Evolutionary conservation across 2,797 vertebrate species (phyloP), one percentile per base, ranked within the genome.

Genomic region (Toxotes lorentzi): DNA sequence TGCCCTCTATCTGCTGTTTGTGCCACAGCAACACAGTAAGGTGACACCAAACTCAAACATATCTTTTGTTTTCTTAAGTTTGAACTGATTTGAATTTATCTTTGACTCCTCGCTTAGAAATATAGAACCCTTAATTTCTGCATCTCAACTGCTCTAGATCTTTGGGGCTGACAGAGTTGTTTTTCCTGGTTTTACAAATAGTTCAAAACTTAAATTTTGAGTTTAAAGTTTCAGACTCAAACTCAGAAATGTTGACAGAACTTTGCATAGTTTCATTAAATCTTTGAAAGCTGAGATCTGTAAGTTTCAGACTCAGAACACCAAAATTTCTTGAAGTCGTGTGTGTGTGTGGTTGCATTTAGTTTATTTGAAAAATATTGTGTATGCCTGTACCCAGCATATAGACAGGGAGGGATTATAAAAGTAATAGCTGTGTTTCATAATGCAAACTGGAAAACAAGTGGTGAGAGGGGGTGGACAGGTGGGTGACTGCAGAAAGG

Each of bases 381-480:
- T 54, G 40, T 32, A 38, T 4, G 10, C 50, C 34, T 47, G 40
- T 12, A 3, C 41, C 30, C 24, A 64, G 35, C 4, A 9, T 41
- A 14, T 41, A 10, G n/a, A 70, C 27, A 45, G 14, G 14, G 34
- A 35, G 23, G 4, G 21, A 47, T 70, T 73, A 63, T 68, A 62
- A 17, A 74, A 61, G 34, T 53, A 48, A 56, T 59, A 32, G 43
- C 61, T 19, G 34, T 35, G 72, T 78, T 81, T 82, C 32, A 53
- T 56, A 23, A 81, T 58, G 53, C 63, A 59, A 4, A 66, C 12
- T 34, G n/a, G 4, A 12, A 67, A 71, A 73, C 40, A 48, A 67
- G 60, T 34, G 7, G 43, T 53, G 57, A 86, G 60, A 72, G 65
- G 57, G 58, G 75, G 75, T 64, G 81, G 82, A 88, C 78, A 90